A percentile compares a stretch with the other conserved stretches of the same genome.
Evolutionary conservation across 2,113 vertebrate species (phyloP).

Genomic region (Oreochromis tanganicae): DNA sequence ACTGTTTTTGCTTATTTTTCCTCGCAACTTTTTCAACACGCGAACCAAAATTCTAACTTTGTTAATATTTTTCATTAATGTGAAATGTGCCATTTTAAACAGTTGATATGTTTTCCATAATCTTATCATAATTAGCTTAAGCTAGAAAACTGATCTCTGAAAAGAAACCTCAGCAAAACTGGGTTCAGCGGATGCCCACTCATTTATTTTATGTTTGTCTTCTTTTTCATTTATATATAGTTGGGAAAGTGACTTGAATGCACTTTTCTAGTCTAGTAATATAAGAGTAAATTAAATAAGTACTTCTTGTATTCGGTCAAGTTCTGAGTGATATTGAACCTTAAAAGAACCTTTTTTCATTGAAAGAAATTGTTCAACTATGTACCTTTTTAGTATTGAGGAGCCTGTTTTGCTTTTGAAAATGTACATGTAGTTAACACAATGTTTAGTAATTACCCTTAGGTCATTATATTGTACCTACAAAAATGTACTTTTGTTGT

Average conservation of each 20-base stretch:
- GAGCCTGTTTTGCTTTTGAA: not conserved
- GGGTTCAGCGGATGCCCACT: not conserved
- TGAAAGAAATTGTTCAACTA: too few relatives aligned
- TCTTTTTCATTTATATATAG: not conserved
- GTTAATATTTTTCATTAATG: not conserved
- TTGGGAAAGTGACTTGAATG: too few relatives aligned
- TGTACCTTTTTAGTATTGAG: not conserved
- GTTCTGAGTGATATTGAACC: not conserved
- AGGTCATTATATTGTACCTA: not conserved
- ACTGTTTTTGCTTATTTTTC: not conserved
- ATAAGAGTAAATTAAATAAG: not conserved
- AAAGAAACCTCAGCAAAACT: not conserved
- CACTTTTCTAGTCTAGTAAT: not conserved
- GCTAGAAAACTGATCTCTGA: not conserved
- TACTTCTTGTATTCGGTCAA: not conserved
- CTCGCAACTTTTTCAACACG: not conserved
- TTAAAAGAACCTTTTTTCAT: not conserved
- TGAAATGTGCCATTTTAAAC: not conserved
- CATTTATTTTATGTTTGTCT: not conserved
- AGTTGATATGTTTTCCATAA: not conserved
- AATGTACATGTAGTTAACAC: not conserved
- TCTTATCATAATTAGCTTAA: not conserved
- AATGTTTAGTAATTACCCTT: not conserved
- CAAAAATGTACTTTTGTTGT: not conserved
- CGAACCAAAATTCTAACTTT: not conserved